These are phyloP conservation scores for Ursus arctos DNA, from an alignment of 2,113 vertebrate genomes.

Conservation along the genomic window DNA sequence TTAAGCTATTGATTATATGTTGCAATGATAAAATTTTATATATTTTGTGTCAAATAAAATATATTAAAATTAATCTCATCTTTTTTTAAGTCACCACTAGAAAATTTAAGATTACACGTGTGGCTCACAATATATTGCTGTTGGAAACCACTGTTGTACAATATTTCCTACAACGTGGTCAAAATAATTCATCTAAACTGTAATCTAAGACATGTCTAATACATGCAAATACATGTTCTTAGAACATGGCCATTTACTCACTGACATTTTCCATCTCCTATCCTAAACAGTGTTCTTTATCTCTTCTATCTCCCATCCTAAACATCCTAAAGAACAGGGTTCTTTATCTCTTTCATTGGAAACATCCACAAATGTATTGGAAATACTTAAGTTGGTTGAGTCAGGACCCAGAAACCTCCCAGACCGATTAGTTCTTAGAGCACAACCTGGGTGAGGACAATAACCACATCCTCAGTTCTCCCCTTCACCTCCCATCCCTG, in stretches of 20 bases:
- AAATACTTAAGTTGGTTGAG: background rate
- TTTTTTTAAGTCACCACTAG: conserved; percentile 11
- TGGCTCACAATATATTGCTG: conserved; percentile 22
- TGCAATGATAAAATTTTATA: background rate
- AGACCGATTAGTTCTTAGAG: background rate
- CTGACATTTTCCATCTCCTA: background rate
- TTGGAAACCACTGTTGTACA: background rate
- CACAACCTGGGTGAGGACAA: background rate
- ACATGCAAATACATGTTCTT: background rate
- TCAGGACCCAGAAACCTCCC: background rate
- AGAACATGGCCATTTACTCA: background rate
- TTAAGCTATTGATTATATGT: background rate
- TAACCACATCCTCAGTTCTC: background rate
- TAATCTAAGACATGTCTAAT: background rate
- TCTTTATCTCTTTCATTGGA: background rate
- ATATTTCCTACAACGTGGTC: background rate
- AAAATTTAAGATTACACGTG: background rate
- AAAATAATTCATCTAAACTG: background rate
- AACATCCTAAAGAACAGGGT: background rate
- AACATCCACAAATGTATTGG: background rate
- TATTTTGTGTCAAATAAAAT: background rate
- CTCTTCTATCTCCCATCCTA: background rate
- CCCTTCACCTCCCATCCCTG: background rate
- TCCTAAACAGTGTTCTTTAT: background rate
- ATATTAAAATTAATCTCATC: background rate